Percentiles rank a stretch among this genome's conserved stretches.
Evolutionary conservation across 2,888 invertebrate genomes (phyloP).

Genomic region (Teleiodes luculella): DNA sequence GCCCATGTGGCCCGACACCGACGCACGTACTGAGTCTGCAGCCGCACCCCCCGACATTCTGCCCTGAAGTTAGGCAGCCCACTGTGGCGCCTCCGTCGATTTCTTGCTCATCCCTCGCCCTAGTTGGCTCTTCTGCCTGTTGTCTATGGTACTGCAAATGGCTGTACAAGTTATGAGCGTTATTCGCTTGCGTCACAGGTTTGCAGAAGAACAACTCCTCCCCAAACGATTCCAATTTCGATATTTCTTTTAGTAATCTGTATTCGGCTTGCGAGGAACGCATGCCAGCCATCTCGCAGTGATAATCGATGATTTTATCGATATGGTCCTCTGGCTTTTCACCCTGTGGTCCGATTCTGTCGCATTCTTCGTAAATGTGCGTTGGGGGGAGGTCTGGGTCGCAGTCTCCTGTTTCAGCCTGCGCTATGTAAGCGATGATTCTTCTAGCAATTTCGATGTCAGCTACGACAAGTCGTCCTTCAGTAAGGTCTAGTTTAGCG

Average conservation of each 20-base stretch:
- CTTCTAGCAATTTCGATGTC: constrained; percentile 84
- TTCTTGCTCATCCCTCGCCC: constrained; percentile 64
- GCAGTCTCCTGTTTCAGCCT: constrained; percentile 85
- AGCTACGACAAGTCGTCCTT: constrained; percentile 84
- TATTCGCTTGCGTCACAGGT: constrained; percentile 74
- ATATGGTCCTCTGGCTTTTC: constrained; percentile 81
- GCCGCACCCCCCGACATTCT: constrained; percentile 65
- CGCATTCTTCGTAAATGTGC: constrained; percentile 81
- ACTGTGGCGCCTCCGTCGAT: constrained; percentile 70
- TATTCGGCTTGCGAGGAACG: constrained; percentile 89
- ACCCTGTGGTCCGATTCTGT: constrained; percentile 80
- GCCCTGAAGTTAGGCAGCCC: constrained; percentile 65
- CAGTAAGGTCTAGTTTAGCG: constrained; percentile 86
- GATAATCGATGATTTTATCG: constrained; percentile 81
- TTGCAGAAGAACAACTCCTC: constrained; percentile 90
- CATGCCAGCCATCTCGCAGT: constrained; percentile 81
- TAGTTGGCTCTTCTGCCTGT: constrained; percentile 61
- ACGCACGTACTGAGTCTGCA: constrained; percentile 76
- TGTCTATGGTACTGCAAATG: constrained; percentile 82
- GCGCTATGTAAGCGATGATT: constrained; percentile 87
- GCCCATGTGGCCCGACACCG: constrained; percentile 91
- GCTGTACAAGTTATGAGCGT: constrained; percentile 87
- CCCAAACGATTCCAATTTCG: constrained; percentile 88
- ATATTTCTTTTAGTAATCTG: constrained; percentile 88
- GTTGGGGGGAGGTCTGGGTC: constrained; percentile 79